Base-by-base conservation (phyloP, 2,797 vertebrate genomes). In the Paramormyrops hopkinsi region DNA sequence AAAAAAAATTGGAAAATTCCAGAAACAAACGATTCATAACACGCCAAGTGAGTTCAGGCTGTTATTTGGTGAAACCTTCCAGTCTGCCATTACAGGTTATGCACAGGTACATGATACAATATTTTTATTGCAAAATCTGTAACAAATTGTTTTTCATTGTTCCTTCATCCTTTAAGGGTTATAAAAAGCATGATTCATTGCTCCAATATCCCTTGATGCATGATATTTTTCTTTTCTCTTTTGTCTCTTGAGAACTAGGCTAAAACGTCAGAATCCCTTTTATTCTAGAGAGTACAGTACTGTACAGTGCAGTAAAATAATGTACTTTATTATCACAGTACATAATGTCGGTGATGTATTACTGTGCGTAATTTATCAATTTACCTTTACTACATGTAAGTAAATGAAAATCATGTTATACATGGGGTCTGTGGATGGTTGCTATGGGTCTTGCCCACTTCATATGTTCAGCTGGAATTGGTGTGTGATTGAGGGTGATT, bases 111-210 rank as follows among this genome's bases (percentile, higher is more conserved):
- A 12, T 29, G 48, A 86, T 25, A 86, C 50, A 3, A 69, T 69
- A 29, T 69, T 69, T 65, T 69, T 25, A 62, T 25, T n/a, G 73
- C 17, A 41, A 41, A 19, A 48, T 82, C 37, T 82, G 76, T 8
- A 88, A 82, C 76, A 46, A 62, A 84, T 89, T 83, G 22, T 89
- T 84, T 22, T 84, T 14, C 79, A 25, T 22, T 48, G 29, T 73
- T n/a, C 4, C 29, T 22, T 11, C 19, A 22, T 88, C 88, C 88
- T 89, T 89, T 84, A 51, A 51, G 25, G 62, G 62, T 33, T 69
- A 69, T 69, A 33, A 69, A 69, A 69, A 33, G 62, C 62, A 33
- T 29, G 62, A 69, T 12, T 33, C 62, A 69, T 33, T 69, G 62
- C 25, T 29, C 25, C 9, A 9, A 29, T 25, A 29, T 33, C 62